Conservation (phyloP, 2,113 vertebrate species). For the Deroptyus accipitrinus region DNA sequence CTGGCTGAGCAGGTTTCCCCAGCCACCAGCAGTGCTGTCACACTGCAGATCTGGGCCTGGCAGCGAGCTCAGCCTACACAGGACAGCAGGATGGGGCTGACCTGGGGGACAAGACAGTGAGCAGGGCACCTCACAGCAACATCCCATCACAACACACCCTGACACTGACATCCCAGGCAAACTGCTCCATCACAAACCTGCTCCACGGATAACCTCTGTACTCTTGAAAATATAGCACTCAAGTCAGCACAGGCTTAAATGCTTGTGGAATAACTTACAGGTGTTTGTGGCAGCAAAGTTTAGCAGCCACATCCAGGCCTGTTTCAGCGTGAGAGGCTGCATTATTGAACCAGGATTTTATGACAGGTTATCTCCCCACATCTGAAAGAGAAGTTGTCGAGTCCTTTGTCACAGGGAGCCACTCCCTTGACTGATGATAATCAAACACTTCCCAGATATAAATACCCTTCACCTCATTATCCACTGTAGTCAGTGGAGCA, state of each 20-base stretch:
- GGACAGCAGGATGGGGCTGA: neutral
- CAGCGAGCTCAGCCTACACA: neutral
- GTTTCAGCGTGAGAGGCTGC: neutral
- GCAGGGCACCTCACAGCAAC: neutral
- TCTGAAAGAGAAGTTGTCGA: conserved; percentile 11
- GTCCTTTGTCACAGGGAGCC: neutral
- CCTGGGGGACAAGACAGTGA: fast-evolving
- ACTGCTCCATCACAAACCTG: neutral
- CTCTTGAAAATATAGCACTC: neutral
- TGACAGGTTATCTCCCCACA: neutral
- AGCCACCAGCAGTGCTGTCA: neutral
- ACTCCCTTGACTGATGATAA: neutral
- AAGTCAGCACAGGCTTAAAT: neutral
- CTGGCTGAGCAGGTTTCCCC: neutral
- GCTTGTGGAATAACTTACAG: neutral
- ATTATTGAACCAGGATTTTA: neutral
- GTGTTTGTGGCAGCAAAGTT: neutral
- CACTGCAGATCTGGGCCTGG: neutral
- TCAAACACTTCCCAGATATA: conserved; percentile 39
- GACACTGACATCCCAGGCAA: neutral
- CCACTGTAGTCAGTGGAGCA: neutral
- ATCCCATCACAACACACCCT: neutral
- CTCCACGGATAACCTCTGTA: fast-evolving
- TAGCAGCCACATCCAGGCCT: neutral
- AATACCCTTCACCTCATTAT: neutral